Conservation (phyloP, 2,797 vertebrate genomes). For the Helicolenus hilgendorfi region DNA sequence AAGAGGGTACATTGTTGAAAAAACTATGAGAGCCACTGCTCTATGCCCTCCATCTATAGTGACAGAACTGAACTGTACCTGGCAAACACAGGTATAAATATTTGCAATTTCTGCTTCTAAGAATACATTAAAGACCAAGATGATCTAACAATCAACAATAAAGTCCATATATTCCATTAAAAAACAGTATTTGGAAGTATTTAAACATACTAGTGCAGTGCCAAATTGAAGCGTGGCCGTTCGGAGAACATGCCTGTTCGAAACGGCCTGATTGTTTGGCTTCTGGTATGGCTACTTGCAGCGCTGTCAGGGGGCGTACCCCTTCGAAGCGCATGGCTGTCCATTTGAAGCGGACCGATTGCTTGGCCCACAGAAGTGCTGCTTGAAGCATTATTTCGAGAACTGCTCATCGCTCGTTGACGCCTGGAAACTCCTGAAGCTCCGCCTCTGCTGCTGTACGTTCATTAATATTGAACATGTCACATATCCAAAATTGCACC, state of each 20-base stretch:
- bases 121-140: background rate
- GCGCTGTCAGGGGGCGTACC: no score
- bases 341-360: no score
- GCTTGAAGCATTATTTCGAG: no score
- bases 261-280: fast-evolving
- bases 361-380: no score
- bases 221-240: background rate
- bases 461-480: background rate
- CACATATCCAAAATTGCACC: background rate
- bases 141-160: background rate
- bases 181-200: background rate
- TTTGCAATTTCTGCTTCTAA: background rate
- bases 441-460: fast-evolving
- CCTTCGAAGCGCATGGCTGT: no score
- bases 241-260: no score
- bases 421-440: background rate
- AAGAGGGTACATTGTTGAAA: background rate
- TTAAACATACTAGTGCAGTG: background rate
- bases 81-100: background rate
- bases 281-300: no score
- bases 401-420: no score
- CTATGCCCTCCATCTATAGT: background rate
- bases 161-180: background rate
- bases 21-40: no score
- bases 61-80: background rate